These are phyloP conservation scores for Stegostoma tigrinum DNA, from an alignment of 2,113 vertebrate species.

Conservation along the genomic window DNA sequence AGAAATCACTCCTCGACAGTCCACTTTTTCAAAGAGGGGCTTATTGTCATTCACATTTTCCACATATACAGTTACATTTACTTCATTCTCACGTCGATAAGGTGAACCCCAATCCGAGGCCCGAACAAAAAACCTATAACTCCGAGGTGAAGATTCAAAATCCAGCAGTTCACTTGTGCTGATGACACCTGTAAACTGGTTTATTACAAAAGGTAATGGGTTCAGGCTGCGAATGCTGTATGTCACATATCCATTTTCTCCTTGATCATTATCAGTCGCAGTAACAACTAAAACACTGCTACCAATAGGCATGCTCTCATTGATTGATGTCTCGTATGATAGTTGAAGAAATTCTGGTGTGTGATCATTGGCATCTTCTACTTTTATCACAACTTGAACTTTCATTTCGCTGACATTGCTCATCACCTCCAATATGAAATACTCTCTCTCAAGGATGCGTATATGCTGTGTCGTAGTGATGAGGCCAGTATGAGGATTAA, in stretches of 20 bases:
- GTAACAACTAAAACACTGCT: slow-evolving; percentile 70
- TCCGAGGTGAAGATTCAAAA: slow-evolving; percentile 87
- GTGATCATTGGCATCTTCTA: slow-evolving; percentile 87
- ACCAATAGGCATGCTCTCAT: slow-evolving; percentile 78
- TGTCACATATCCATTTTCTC: slow-evolving; percentile 95
- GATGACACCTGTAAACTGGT: slow-evolving; percentile 89
- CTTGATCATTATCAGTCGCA: slow-evolving; percentile 77
- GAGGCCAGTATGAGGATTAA: slow-evolving; percentile 79
- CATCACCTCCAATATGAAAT: slow-evolving; percentile 72
- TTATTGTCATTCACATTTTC: slow-evolving; percentile 91
- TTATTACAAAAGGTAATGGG: slow-evolving; percentile 78
- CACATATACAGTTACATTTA: slow-evolving; percentile 81
- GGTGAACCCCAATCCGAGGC: slow-evolving; percentile 96
- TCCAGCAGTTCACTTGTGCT: slow-evolving; percentile 80
- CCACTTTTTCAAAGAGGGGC: slow-evolving; percentile 89
- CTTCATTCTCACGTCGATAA: slow-evolving; percentile 87
- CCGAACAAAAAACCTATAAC: slow-evolving; percentile 80
- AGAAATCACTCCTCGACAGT: slow-evolving; percentile 81
- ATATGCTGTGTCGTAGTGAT: slow-evolving; percentile 75
- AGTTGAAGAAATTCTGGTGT: slow-evolving; percentile 75
- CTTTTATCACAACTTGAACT: slow-evolving; percentile 64
- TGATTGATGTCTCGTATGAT: slow-evolving; percentile 75
- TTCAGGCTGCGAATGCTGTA: slow-evolving; percentile 85
- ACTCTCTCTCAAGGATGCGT: slow-evolving; percentile 65
- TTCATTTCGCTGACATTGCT: slow-evolving; percentile 63